These are phyloP conservation scores for Elysia crispata DNA, from an alignment of 2,888 invertebrate genomes.

Conservation along the genomic window DNA sequence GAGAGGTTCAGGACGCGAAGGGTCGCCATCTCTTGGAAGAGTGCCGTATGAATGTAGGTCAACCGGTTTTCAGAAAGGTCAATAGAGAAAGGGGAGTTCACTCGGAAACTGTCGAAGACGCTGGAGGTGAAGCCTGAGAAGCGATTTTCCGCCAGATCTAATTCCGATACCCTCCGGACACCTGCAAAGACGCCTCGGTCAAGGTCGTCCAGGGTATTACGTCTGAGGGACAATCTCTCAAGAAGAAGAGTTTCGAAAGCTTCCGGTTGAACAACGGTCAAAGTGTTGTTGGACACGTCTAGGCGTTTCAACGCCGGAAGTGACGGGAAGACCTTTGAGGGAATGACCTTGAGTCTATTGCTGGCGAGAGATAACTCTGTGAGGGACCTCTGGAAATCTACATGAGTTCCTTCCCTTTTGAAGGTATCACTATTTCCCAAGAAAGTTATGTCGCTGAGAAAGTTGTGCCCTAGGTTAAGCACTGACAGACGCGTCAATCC, in stretches of 20 bases:
- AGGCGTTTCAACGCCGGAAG: conserved; percentile 55
- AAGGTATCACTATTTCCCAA: conserved; percentile 17
- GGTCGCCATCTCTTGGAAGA: conserved; percentile 62
- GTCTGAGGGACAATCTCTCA: conserved; percentile 55
- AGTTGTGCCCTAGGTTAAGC: conserved; percentile 20
- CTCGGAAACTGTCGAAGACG: conserved; percentile 63
- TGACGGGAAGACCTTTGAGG: conserved; percentile 57
- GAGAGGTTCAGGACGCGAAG: conserved; percentile 49
- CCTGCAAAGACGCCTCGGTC: conserved; percentile 57
- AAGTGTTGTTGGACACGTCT: conserved; percentile 59
- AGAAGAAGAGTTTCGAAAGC: conserved; percentile 60
- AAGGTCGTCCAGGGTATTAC: conserved; percentile 59
- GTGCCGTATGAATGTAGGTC: conserved; percentile 56
- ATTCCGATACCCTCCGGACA: conserved; percentile 53
- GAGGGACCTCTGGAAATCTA: conserved; percentile 34
- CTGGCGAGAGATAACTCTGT: conserved; percentile 45
- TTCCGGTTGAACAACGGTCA: conserved; percentile 54
- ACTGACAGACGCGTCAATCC: conserved; percentile 26
- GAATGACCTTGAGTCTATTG: conserved; percentile 56
- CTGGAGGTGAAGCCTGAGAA: conserved; percentile 57
- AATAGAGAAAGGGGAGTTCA: conserved; percentile 57
- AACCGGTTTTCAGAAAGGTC: conserved; percentile 53
- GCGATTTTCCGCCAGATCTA: conserved; percentile 60
- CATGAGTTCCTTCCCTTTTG: no score
- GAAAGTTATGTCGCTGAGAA: conserved; percentile 26